phyloP scores from a whole-genome alignment of 2,797 vertebrate genomes.

The Syngnathus rostellatus region DNA sequence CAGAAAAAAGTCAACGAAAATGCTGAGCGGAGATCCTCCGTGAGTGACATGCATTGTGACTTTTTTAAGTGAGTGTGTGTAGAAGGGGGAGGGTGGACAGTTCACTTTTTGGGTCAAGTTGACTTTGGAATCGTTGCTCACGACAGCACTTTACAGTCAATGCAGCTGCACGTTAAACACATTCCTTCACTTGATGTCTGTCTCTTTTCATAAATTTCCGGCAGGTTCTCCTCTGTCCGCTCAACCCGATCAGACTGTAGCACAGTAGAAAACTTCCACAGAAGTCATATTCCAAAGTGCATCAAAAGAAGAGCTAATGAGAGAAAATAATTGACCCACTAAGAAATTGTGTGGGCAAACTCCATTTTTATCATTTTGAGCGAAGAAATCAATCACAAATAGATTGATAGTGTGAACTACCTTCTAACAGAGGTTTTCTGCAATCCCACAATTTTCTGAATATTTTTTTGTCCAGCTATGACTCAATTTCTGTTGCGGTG shows the following conservation, averaged over 20 bases:
- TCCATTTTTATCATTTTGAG: no score
- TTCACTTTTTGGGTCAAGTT: conserved; percentile 65
- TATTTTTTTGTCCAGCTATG: no score
- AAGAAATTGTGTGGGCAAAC: no score
- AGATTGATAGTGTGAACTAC: no score
- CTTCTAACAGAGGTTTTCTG: no score
- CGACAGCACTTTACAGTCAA: neutral
- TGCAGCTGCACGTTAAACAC: neutral
- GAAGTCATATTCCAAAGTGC: neutral
- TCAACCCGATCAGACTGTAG: neutral
- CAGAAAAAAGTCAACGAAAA: conserved; percentile 56
- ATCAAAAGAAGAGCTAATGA: neutral
- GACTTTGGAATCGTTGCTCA: conserved; percentile 55
- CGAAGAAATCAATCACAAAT: no score
- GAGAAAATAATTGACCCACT: no score
- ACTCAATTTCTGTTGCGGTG: no score
- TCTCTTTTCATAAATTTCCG: conserved; percentile 3
- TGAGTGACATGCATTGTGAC: conserved; percentile 58
- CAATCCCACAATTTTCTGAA: no score
- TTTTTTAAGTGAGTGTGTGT: conserved; percentile 38
- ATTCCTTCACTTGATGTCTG: neutral
- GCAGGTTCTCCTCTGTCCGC: neutral
- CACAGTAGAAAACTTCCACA: neutral
- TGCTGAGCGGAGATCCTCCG: conserved; percentile 50
- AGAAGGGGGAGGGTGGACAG: conserved; percentile 51